Base-by-base conservation (phyloP, 2,113 vertebrate species). In the Carollia perspicillata region DNA sequence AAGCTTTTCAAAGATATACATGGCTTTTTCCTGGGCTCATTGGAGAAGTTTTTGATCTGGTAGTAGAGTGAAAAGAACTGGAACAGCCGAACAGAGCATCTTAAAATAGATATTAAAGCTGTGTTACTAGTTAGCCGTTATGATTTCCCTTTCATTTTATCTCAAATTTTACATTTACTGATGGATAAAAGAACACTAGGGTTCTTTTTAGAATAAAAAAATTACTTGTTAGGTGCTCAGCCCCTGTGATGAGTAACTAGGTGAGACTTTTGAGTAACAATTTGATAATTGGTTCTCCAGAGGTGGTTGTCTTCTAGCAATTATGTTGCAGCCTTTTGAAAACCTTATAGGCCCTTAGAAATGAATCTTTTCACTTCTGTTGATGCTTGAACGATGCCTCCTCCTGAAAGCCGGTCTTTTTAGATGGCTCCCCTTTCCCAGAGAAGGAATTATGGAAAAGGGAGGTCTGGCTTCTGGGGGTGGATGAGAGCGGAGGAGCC, bases 51-150 rank as follows among this genome's bases (percentile, higher is more conserved):
- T 96, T 88, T 94, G 81, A 72, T 90, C 23, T 63, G 20, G 55
- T 71, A 71, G 37, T 65, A 14, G 63, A 84, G 51, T 58, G 60
- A 74, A 89, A 85, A 79, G 81, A 88, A 65, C 35, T 86, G 17
- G 72, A 81, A 66, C 0, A 78, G 53, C 33, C 63, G 58, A 93
- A 85, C 47, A 90, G 9, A 69, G 28, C 37, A 33, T 88, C 77
- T 88, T 94, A 95, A 90, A 96, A 77, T 69, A 81, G 20, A 23
- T 51, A 37, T 75, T 72, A 51, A 94, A 90, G 23, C 33, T 80
- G 3, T 79, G 66, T 90, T 95, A 37, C 5, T 93, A 66, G 84
- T 90, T 94, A 79, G 74, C 55, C n/a, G 49, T 87, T 88, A 12
- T 63, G 22, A 63, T 94, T 95, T 89, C 30, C 10, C 47, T 88